These are phyloP conservation scores for Himantopus leucocephalus DNA, from an alignment of 2,113 vertebrate species.

Conservation along the genomic window DNA sequence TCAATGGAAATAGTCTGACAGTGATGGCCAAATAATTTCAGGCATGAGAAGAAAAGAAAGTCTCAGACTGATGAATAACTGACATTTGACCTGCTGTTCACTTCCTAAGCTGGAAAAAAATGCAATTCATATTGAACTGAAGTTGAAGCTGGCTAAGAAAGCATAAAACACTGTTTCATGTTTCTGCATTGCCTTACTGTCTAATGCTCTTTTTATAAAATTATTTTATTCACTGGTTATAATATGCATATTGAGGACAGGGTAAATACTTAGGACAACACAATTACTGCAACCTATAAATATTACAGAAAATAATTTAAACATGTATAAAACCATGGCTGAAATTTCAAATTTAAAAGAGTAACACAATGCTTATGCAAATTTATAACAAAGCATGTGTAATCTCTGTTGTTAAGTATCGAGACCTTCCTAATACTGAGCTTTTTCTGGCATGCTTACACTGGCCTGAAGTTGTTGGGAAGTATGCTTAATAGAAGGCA, in stretches of 20 bases:
- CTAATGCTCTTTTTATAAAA: not conserved
- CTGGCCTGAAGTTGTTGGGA: not conserved
- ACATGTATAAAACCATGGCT: not conserved
- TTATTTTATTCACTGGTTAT: not conserved
- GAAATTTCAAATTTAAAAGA: not conserved
- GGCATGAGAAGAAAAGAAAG: constrained; percentile 57
- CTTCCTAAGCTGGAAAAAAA: constrained; percentile 40
- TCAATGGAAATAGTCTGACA: constrained; percentile 20
- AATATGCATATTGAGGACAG: not conserved
- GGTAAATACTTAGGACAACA: not conserved
- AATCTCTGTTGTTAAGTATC: not conserved
- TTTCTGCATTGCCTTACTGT: not conserved
- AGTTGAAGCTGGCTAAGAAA: constrained; percentile 18
- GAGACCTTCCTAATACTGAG: not conserved
- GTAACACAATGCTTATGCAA: not conserved
- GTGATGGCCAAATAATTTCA: constrained; percentile 39
- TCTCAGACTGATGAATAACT: constrained; percentile 41
- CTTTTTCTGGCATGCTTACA: not conserved
- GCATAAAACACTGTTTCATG: not conserved
- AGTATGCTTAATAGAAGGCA: not conserved
- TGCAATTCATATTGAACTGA: not conserved
- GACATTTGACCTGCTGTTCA: constrained; percentile 49
- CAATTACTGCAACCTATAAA: not conserved
- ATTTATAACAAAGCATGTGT: not conserved
- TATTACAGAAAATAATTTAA: not conserved